A percentile compares a stretch with the other conserved stretches of the same genome.
These are phyloP conservation scores for Stegastes partitus DNA, from an alignment of 2,113 vertebrate genomes.

Conservation along the genomic window DNA sequence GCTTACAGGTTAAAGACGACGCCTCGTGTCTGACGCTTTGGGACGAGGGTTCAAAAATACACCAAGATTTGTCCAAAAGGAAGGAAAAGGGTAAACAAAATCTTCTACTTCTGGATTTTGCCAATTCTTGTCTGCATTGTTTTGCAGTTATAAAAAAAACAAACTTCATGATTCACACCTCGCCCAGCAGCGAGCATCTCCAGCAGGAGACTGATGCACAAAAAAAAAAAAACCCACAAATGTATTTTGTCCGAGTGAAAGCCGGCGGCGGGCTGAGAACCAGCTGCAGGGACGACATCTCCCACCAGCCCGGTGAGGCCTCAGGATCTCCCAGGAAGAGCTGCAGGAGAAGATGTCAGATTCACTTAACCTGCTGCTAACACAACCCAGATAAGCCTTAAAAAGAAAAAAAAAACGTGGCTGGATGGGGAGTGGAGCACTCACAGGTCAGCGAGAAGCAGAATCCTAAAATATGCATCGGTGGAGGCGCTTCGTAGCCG, in stretches of 20 bases:
- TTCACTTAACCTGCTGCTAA: constrained; percentile 6
- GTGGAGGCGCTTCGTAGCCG: neutral
- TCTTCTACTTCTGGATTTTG: neutral
- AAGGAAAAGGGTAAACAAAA: no score
- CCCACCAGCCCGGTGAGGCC: neutral
- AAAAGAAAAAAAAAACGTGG: no score
- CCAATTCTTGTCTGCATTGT: neutral
- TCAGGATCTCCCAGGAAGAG: neutral
- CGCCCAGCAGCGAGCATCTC: no score
- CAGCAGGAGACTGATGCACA: no score
- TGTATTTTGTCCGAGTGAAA: no score
- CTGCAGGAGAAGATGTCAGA: neutral
- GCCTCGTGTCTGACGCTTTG: no score
- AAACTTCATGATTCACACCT: no score
- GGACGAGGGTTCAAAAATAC: neutral
- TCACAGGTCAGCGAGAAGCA: neutral
- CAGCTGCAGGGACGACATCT: neutral
- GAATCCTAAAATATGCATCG: constrained; percentile 3
- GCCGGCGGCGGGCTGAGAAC: neutral
- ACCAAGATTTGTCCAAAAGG: neutral
- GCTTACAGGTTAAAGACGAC: neutral
- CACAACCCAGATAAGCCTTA: neutral
- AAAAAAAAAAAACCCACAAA: no score
- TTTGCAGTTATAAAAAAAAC: neutral
- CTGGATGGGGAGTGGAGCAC: no score